phyloP scores from a whole-genome alignment of 1,140 invertebrate species.

The Drosophila oshimai region DNA sequence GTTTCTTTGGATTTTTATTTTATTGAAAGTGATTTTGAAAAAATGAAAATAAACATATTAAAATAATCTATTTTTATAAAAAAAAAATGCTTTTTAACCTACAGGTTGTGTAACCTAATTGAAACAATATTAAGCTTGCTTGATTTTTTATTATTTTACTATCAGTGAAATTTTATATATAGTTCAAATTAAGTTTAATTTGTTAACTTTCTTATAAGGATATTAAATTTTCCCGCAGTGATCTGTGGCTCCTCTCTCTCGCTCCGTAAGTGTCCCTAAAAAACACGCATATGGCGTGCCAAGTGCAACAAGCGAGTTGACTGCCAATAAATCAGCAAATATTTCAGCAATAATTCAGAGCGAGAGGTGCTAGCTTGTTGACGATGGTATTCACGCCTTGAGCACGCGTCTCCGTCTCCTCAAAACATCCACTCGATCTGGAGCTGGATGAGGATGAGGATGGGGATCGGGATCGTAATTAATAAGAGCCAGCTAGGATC shows the following conservation, averaged over 20 bases:
- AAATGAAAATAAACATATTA: too few relatives aligned
- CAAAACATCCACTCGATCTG: conserved; percentile 8
- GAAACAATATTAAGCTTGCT: too few relatives aligned
- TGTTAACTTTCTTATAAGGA: too few relatives aligned
- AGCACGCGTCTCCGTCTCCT: conserved; percentile 54
- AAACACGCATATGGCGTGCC: conserved; percentile 62
- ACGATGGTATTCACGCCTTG: conserved; percentile 75
- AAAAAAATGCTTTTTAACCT: too few relatives aligned
- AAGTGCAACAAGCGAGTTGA: conserved; percentile 39
- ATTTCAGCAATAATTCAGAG: conserved; percentile 79
- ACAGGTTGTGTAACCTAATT: too few relatives aligned
- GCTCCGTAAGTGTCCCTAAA: not conserved
- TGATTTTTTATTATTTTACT: too few relatives aligned
- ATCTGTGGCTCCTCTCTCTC: not conserved
- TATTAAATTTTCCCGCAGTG: conserved; percentile 13
- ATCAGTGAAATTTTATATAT: too few relatives aligned
- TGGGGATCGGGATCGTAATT: conserved; percentile 29
- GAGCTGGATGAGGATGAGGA: conserved; percentile 1
- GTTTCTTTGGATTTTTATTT: too few relatives aligned
- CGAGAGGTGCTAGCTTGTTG: conserved; percentile 75
- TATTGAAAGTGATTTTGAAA: too few relatives aligned
- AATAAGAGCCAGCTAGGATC: conserved; percentile 48
- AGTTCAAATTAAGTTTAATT: not conserved
- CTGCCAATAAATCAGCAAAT: conserved; percentile 75
- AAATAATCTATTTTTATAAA: too few relatives aligned